Conservation (phyloP, 2,888 invertebrate species). For the Stenichneumon culpator region DNA sequence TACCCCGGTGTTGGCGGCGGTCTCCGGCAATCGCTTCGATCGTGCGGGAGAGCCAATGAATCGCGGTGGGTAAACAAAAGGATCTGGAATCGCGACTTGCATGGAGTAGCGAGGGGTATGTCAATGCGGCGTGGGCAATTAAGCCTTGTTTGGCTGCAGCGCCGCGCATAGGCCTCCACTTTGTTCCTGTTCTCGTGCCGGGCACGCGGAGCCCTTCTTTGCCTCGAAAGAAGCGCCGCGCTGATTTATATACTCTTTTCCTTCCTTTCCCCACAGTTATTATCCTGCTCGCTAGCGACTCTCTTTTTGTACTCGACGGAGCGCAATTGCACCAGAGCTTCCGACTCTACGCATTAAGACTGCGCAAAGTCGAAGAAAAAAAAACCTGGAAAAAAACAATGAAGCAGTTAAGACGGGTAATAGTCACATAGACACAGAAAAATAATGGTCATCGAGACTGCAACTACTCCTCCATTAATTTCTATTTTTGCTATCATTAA, state of each 20-base stretch:
- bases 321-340: conserved; percentile 10
- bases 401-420: neutral
- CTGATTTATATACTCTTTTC: conserved; percentile 78
- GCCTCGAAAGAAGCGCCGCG: conserved; percentile 77
- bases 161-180: conserved; percentile 62
- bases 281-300: conserved; percentile 60
- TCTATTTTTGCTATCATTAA: neutral
- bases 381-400: neutral
- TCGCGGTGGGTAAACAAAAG: conserved; percentile 74
- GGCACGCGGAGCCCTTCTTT: conserved; percentile 52
- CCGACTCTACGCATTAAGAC: conserved; percentile 6
- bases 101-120: conserved; percentile 73
- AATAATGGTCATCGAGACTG: neutral
- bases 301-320: conserved; percentile 9
- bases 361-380: conserved; percentile 4
- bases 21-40: conserved; percentile 24
- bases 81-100: conserved; percentile 64
- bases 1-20: conserved; percentile 20
- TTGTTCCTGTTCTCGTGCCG: conserved; percentile 62
- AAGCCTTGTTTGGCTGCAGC: conserved; percentile 80
- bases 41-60: conserved; percentile 23
- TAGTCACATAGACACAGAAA: neutral
- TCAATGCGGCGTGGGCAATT: conserved; percentile 80
- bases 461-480: neutral
- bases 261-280: conserved; percentile 65